Evolutionary conservation across 2,113 vertebrate species (phyloP), one percentile per base, ranked within the genome.

Genomic region (Cyrtonyx montezumae): DNA sequence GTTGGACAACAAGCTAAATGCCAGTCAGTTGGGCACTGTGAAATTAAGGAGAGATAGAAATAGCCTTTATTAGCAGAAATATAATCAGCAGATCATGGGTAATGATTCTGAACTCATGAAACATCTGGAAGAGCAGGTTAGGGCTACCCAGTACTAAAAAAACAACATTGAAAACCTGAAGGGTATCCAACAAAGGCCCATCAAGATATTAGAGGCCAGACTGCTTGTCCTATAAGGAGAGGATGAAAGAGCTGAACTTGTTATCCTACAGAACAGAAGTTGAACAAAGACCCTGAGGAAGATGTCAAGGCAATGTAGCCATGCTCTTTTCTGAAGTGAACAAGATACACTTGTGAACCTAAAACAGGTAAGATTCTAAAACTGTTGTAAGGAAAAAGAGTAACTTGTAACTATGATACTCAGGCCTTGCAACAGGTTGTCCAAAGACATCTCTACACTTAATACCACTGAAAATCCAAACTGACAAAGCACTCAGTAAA

Each of bases 351-450:
- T 1, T 28, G 19, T 32, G 40, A 40, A 75, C 49, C 4, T 62
- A 40, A 62, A 89, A n/a, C 21, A 43, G 13, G 13, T 8, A 66
- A 14, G 20, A 14, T 19, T 65, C 42, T 36, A 71, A 65, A 65
- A 65, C 13, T 36, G 26, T n/a, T 17, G 22, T 22, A n/a, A 56
- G 30, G 23, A 43, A 71, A 62, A 37, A 55, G 3, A 53, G 30
- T 8, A 83, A 70, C 8, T 34, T 19, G 45, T 22, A 26, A 46
- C 22, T 36, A 65, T 17, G 32, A 81, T 45, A 67, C 8, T 59
- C 37, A 75, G 45, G 22, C 5, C 45, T 53, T 61, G 22, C 1
- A 4, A 61, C 37, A 66, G 0, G 0, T 36, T 43, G 36, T 17
- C 23, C 34, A 66, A 36, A 73, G 49, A 36, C 23, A 36, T 79